Conservation (phyloP, 2,113 vertebrate genomes). For the Phylloscopus trochiloides region DNA sequence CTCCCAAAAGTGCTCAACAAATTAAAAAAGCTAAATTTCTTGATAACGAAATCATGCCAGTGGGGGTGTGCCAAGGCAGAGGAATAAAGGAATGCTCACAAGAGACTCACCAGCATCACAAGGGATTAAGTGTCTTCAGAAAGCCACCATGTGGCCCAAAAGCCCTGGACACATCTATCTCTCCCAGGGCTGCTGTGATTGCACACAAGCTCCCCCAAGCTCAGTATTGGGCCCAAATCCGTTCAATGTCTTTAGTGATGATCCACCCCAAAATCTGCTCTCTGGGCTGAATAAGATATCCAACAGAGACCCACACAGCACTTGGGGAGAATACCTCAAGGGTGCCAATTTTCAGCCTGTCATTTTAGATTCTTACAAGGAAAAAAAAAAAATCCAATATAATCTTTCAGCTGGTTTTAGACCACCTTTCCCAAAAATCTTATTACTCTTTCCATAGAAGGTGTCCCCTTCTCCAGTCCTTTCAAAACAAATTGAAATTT, state of each 20-base stretch:
- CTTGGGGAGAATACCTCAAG: neutral
- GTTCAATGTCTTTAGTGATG: neutral
- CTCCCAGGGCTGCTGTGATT: accelerated
- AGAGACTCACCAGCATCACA: neutral
- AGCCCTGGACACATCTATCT: neutral
- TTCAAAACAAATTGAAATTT: neutral
- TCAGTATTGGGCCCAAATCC: neutral
- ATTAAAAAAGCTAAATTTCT: neutral
- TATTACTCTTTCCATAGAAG: neutral
- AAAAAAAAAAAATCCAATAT: neutral
- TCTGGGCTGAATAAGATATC: neutral
- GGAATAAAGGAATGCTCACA: neutral
- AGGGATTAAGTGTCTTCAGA: neutral
- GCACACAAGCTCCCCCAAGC: neutral
- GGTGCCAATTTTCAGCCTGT: neutral
- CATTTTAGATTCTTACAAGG: neutral
- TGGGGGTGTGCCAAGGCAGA: accelerated
- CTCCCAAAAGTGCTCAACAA: neutral
- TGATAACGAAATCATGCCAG: neutral
- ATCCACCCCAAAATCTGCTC: neutral
- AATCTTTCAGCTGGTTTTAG: neutral
- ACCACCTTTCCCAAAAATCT: neutral
- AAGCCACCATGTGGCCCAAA: accelerated
- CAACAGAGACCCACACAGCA: neutral
- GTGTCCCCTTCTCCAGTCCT: neutral